These are phyloP conservation scores for Alloplasta piceator DNA, from an alignment of 2,888 invertebrate genomes.

Conservation along the genomic window DNA sequence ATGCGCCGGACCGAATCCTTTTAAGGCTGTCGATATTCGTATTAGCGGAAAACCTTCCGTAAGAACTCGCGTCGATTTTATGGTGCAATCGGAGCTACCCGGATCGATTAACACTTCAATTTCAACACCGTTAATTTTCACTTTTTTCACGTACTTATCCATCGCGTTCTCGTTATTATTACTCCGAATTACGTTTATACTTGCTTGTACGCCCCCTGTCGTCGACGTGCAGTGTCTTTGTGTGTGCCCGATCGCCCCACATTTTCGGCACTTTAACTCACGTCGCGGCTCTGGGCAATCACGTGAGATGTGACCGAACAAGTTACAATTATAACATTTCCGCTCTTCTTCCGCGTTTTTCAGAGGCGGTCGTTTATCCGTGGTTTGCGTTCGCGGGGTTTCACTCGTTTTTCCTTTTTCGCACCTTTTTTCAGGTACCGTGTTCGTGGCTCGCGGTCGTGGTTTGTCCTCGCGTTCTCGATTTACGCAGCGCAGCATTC, in stretches of 20 bases:
- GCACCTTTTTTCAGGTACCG: too few species aligned
- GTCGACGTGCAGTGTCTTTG: constrained; percentile 10
- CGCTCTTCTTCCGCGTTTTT: background rate
- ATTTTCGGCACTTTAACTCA: background rate
- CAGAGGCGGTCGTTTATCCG: too few species aligned
- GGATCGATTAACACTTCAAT: constrained; percentile 47
- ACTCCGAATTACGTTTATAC: background rate
- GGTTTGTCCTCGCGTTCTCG: background rate
- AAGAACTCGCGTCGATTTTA: constrained; percentile 22
- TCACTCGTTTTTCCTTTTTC: too few species aligned
- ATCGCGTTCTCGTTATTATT: background rate
- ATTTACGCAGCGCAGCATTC: background rate
- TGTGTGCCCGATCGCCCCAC: constrained; percentile 32
- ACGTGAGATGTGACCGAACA: constrained; percentile 22
- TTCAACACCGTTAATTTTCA: too few species aligned
- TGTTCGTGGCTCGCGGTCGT: too few species aligned
- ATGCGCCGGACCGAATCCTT: too few species aligned
- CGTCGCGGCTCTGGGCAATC: constrained; percentile 23
- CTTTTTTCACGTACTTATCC: constrained; percentile 23
- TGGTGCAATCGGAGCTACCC: constrained; percentile 45
- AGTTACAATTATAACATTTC: constrained; percentile 33
- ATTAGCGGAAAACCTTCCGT: background rate
- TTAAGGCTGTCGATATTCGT: too few species aligned
- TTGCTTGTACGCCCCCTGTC: background rate
- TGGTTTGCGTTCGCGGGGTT: too few species aligned